Evolutionary conservation across 2,797 vertebrate species (phyloP).

Genomic region (Rhinogobio ventralis): DNA sequence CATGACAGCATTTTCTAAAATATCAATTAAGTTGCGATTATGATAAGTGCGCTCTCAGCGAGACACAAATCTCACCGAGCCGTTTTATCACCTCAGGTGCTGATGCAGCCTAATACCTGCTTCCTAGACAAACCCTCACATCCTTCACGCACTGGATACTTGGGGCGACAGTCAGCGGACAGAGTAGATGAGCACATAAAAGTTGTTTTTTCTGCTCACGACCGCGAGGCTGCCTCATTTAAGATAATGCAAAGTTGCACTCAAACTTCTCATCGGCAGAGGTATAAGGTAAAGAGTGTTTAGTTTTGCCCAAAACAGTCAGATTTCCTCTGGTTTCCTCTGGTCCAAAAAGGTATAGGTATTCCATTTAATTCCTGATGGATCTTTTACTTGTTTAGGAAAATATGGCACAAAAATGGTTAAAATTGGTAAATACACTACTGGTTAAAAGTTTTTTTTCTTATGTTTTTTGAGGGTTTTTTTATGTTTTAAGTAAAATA

Average conservation of each 20-base stretch:
- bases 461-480: no score
- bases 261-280: not conserved
- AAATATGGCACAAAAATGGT: not conserved
- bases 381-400: not conserved
- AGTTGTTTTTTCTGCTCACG: not conserved
- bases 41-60: conserved; percentile 42
- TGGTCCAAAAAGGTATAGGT: not conserved
- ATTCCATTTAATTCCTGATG: not conserved
- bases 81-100: not conserved
- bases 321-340: conserved; percentile 27
- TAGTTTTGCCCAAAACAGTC: conserved; percentile 27
- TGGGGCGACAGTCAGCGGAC: not conserved
- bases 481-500: no score
- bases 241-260: not conserved
- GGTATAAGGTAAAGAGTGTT: conserved; percentile 27
- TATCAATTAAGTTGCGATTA: conserved; percentile 57
- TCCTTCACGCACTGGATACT: not conserved
- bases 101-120: conserved; percentile 9
- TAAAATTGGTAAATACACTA: not conserved
- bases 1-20: conserved; percentile 45
- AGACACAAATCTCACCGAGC: conserved; percentile 47
- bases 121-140: conserved; percentile 18
- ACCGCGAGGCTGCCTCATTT: not conserved
- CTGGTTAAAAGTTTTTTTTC: not conserved
- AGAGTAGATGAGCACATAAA: not conserved